Conservation (phyloP, 92 coral and sea anemone genomes). For the Nematostella vectensis region DNA sequence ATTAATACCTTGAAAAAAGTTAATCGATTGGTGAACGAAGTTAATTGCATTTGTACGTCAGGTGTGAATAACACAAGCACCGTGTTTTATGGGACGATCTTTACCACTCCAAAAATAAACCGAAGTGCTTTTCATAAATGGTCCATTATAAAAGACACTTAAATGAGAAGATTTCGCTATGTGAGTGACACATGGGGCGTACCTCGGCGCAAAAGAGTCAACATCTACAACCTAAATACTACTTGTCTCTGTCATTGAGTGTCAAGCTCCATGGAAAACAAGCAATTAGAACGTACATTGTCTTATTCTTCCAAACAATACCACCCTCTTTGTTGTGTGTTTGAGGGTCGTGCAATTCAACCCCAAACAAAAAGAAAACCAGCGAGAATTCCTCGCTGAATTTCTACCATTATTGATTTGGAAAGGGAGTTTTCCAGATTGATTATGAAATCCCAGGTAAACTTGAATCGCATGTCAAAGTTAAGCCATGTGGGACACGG, state of each 20-base stretch:
- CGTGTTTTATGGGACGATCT: too few species aligned
- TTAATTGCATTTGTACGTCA: too few species aligned
- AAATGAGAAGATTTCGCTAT: too few species aligned
- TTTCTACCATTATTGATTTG: not conserved
- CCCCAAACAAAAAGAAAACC: not conserved
- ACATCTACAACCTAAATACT: slow-evolving; percentile 28
- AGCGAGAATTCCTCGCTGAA: not conserved
- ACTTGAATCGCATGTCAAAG: too few species aligned
- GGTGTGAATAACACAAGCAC: too few species aligned
- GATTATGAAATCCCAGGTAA: too few species aligned
- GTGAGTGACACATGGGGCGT: too few species aligned
- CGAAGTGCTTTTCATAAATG: too few species aligned
- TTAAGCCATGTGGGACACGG: slow-evolving; percentile 1
- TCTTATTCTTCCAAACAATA: slow-evolving; percentile 37
- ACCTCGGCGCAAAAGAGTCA: not conserved
- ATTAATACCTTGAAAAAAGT: too few species aligned
- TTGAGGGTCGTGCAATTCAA: not conserved
- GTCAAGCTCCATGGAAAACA: slow-evolving; percentile 50
- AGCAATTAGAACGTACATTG: slow-evolving; percentile 51
- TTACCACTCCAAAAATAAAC: too few species aligned
- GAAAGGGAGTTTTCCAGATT: not conserved
- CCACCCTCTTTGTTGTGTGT: slow-evolving; percentile 15
- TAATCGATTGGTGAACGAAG: too few species aligned
- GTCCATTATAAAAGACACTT: too few species aligned
- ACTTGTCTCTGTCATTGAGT: slow-evolving; percentile 16